phyloP scores from a whole-genome alignment of 2,113 vertebrate species.

The Cnemophilus loriae region DNA sequence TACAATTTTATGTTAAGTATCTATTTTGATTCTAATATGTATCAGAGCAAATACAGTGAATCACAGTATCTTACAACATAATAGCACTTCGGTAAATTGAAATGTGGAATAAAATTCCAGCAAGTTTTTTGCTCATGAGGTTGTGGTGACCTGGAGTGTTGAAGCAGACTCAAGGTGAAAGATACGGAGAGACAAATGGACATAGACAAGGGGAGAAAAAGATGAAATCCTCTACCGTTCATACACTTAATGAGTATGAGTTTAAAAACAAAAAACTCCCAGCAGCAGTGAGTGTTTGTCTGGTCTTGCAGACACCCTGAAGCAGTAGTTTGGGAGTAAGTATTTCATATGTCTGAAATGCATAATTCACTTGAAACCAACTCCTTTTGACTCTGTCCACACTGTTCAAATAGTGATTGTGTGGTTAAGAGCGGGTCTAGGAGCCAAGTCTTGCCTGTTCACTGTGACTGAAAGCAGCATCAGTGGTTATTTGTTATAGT shows the following conservation, averaged over 20 bases:
- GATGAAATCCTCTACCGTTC: background rate
- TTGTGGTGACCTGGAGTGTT: background rate
- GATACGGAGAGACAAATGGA: background rate
- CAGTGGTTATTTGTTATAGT: background rate
- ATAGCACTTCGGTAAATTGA: background rate
- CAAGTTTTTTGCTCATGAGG: background rate
- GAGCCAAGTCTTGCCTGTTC: background rate
- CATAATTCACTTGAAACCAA: background rate
- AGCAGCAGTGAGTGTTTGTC: background rate
- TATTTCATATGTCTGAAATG: background rate
- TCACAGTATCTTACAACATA: background rate
- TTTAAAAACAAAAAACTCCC: background rate
- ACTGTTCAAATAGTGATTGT: background rate
- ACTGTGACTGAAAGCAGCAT: background rate
- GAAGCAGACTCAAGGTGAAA: background rate
- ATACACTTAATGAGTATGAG: background rate
- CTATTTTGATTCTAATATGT: background rate
- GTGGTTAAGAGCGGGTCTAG: background rate
- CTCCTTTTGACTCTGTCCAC: background rate
- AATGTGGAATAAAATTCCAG: background rate
- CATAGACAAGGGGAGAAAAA: background rate
- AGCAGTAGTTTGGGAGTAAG: background rate
- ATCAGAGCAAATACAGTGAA: background rate
- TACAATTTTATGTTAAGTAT: background rate
- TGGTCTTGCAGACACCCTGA: background rate